Percentiles rank a stretch among this genome's conserved stretches.
phyloP scores from a whole-genome alignment of 2,888 invertebrate genomes.

The Drosophila setosimentum region DNA sequence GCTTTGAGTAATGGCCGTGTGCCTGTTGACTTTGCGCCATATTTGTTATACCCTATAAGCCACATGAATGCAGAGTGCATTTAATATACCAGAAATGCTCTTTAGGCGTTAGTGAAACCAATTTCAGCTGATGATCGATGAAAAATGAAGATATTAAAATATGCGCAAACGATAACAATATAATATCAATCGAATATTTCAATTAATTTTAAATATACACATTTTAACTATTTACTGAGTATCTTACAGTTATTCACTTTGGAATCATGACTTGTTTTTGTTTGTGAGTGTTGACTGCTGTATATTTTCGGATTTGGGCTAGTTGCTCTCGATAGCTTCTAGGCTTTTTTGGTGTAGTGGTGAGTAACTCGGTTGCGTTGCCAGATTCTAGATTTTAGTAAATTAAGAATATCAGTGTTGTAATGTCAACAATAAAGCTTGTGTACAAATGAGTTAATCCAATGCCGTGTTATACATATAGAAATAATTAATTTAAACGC shows the following conservation, averaged over 20 bases:
- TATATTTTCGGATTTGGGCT: conserved; percentile 13
- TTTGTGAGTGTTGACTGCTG: conserved; percentile 23
- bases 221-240: conserved; percentile 3
- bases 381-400: conserved; percentile 23
- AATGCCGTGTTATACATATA: neutral
- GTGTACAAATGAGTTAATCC: neutral
- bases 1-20: conserved; percentile 66
- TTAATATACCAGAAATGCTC: neutral
- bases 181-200: neutral
- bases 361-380: conserved; percentile 59
- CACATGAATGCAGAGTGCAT: neutral
- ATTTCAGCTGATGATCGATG: neutral
- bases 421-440: conserved; percentile 25
- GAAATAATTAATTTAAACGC: neutral
- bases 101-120: neutral
- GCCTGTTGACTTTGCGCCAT: conserved; percentile 73
- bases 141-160: neutral
- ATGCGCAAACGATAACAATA: neutral
- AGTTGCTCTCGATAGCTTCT: conserved; percentile 26
- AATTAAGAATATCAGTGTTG: conserved; percentile 20
- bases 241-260: conserved; percentile 1
- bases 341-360: conserved; percentile 2
- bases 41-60: conserved; percentile 53
- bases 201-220: neutral
- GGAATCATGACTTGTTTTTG: conserved; percentile 6